Conservation (phyloP, 2,888 invertebrate species). For the Lycia hirtaria region DNA sequence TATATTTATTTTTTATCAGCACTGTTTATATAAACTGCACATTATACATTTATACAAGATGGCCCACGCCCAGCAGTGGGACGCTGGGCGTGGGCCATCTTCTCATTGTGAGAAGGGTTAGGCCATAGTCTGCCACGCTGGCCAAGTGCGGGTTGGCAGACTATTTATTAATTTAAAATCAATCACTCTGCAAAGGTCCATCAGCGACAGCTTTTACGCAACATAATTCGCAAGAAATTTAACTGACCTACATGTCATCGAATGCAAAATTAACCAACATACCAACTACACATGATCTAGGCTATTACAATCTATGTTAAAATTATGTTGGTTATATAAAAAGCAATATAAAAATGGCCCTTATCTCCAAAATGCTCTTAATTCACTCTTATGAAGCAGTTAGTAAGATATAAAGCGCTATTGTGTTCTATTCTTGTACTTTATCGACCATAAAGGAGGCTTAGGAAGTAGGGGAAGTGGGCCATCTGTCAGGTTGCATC, state of each 20-base stretch:
- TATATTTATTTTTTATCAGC: no score
- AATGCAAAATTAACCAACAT: background rate
- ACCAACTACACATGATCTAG: background rate
- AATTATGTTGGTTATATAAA: slow-evolving; percentile 5
- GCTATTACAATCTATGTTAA: background rate
- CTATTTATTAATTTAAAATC: no score
- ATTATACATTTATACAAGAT: no score
- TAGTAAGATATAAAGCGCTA: slow-evolving; percentile 13
- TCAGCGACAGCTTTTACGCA: background rate
- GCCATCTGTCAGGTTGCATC: background rate
- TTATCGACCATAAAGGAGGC: slow-evolving; percentile 19
- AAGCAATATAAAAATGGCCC: background rate
- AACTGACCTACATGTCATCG: background rate
- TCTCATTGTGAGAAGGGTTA: no score
- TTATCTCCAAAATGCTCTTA: background rate
- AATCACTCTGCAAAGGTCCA: no score
- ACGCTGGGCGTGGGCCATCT: no score
- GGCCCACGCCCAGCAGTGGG: no score
- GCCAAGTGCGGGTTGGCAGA: no score
- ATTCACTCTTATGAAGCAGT: slow-evolving; percentile 2
- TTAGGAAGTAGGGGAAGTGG: slow-evolving; percentile 11
- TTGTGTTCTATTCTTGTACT: slow-evolving; percentile 12
- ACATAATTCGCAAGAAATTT: background rate
- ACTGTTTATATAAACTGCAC: no score
- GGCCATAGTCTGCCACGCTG: no score